Percentiles rank a stretch among this genome's conserved stretches.
Conservation (phyloP, 64 coral and sea anemone species). For the Astreopora myriophthalma region DNA sequence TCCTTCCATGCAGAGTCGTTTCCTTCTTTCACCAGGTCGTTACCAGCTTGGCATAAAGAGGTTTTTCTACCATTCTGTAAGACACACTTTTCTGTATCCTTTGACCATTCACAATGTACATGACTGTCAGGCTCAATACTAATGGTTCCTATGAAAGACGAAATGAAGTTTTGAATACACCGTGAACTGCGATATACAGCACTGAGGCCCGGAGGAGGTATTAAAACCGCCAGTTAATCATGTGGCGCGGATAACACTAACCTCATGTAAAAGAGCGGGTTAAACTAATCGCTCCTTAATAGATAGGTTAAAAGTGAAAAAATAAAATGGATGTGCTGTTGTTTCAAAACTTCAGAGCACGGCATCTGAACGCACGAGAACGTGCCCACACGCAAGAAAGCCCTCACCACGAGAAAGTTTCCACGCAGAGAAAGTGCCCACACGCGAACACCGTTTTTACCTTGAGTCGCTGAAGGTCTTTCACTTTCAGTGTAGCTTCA, state of each 20-base stretch:
- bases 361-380: too few relatives aligned
- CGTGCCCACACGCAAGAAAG: too few relatives aligned
- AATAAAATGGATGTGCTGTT: too few relatives aligned
- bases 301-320: too few relatives aligned
- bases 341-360: too few relatives aligned
- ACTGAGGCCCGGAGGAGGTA: too few relatives aligned
- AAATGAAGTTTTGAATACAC: background rate
- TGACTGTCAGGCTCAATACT: conserved; percentile 19
- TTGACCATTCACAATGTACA: background rate
- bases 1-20: background rate
- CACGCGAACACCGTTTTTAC: background rate
- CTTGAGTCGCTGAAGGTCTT: conserved; percentile 66
- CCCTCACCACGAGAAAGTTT: background rate
- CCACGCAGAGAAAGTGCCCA: background rate
- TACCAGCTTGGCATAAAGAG: conserved; percentile 60
- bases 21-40: background rate
- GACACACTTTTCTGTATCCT: background rate
- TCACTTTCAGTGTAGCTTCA: conserved; percentile 36
- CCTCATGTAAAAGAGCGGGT: too few relatives aligned
- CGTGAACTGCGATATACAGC: too few relatives aligned
- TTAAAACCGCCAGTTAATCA: too few relatives aligned
- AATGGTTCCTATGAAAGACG: conserved; percentile 7
- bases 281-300: too few relatives aligned
- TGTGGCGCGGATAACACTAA: too few relatives aligned
- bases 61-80: conserved; percentile 60